Conservation (phyloP, 2,113 vertebrate species). For the Seriola aureovittata region DNA sequence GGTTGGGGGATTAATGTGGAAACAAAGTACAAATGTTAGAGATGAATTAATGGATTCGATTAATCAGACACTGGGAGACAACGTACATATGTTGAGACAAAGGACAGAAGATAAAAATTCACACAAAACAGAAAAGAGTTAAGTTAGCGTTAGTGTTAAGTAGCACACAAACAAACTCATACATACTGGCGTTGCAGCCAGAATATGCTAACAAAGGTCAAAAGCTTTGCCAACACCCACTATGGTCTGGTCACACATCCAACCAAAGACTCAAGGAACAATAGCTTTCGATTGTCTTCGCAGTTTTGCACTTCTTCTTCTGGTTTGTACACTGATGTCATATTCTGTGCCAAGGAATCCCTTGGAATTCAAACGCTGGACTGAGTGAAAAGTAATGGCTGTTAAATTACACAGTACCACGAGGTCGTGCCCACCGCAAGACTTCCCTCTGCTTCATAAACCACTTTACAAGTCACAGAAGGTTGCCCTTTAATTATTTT, state of each 20-base stretch:
- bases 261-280: constrained; percentile 53
- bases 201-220: constrained; percentile 15
- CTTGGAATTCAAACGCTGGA: constrained; percentile 28
- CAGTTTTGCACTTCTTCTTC: constrained; percentile 28
- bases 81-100: constrained; percentile 18
- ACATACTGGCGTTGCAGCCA: constrained; percentile 39
- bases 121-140: constrained; percentile 44
- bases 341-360: constrained; percentile 51
- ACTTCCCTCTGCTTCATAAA: constrained; percentile 68
- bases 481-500: constrained; percentile 74
- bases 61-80: not conserved
- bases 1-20: constrained; percentile 25
- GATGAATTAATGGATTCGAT: not conserved
- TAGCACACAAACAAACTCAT: constrained; percentile 20
- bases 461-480: constrained; percentile 73
- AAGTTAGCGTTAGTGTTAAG: not conserved
- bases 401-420: constrained; percentile 66
- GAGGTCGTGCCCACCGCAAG: constrained; percentile 53
- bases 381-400: constrained; percentile 49
- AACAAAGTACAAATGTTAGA: constrained; percentile 31
- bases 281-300: constrained; percentile 46
- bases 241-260: constrained; percentile 28
- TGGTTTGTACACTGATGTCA: constrained; percentile 56
- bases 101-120: constrained; percentile 3
- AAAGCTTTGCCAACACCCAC: constrained; percentile 29